Conservation (phyloP, 1,140 invertebrate genomes). For the Pseudomyrmex sp. region DNA sequence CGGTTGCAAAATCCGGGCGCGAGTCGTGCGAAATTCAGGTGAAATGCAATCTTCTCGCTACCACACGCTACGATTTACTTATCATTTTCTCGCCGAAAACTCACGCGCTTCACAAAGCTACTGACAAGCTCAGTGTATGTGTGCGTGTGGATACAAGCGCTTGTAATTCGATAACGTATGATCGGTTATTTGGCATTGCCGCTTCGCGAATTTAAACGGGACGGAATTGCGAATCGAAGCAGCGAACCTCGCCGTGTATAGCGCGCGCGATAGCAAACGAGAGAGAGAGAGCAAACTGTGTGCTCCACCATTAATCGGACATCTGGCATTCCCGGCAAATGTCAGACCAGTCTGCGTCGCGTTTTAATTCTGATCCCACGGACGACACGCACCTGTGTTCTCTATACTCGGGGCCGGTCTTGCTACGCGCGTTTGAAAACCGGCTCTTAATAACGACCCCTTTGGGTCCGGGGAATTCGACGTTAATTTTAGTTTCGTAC, state of each 20-base stretch:
- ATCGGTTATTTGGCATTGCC: conserved; percentile 13
- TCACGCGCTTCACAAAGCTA: neutral
- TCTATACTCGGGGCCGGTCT: neutral
- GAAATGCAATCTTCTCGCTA: conserved; percentile 22
- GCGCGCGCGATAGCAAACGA: neutral
- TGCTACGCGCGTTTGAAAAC: conserved; percentile 16
- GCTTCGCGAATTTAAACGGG: neutral
- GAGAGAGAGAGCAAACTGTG: neutral
- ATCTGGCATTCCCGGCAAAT: conserved; percentile 39
- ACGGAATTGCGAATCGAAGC: too few species aligned
- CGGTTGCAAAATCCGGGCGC: conserved; percentile 27
- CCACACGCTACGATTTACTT: conserved; percentile 14
- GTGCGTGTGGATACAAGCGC: neutral
- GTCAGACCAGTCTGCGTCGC: neutral
- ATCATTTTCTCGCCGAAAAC: conserved; percentile 26
- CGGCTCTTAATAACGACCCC: neutral
- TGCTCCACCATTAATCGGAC: conserved; percentile 42
- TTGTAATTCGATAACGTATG: conserved; percentile 13
- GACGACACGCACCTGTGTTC: conserved; percentile 19
- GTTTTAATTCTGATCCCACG: conserved; percentile 56
- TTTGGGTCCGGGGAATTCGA: conserved; percentile 1
- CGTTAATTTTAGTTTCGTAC: conserved; percentile 51
- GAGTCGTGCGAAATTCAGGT: conserved; percentile 50
- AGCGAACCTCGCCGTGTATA: neutral
- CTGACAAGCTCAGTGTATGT: neutral